Conservation (phyloP, 2,888 invertebrate species). For the Antheraea yamamai region DNA sequence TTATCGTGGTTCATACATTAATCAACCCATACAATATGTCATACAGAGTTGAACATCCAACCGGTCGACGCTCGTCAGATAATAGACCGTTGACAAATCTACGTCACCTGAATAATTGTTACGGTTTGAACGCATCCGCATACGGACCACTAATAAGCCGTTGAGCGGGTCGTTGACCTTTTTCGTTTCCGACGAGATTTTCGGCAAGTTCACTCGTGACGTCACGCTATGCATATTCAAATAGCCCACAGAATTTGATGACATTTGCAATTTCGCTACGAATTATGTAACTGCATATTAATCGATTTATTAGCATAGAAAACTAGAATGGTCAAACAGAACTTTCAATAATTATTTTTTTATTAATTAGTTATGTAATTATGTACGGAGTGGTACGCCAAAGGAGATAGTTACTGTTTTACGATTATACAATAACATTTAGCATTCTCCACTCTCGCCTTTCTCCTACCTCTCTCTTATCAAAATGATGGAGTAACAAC, state of each 20-base stretch:
- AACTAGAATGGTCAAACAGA: neutral
- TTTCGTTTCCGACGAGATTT: slow-evolving; percentile 12
- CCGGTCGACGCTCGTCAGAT: slow-evolving; percentile 9
- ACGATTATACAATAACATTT: slow-evolving; percentile 1
- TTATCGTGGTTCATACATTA: neutral
- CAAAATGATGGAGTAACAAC: too few relatives aligned
- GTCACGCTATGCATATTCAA: slow-evolving; percentile 6
- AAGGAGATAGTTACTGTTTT: neutral
- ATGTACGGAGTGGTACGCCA: neutral
- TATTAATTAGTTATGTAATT: slow-evolving; percentile 8
- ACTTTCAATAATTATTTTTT: slow-evolving; percentile 1
- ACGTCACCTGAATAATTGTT: slow-evolving; percentile 41
- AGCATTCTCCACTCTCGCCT: neutral
- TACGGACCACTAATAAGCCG: slow-evolving; percentile 12
- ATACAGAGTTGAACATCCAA: neutral
- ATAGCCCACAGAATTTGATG: neutral
- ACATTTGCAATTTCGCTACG: slow-evolving; percentile 10
- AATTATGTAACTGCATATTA: neutral
- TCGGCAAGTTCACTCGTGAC: slow-evolving; percentile 24
- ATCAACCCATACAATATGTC: slow-evolving; percentile 10
- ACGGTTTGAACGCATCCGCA: slow-evolving; percentile 25
- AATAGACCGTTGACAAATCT: slow-evolving; percentile 42
- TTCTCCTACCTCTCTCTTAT: neutral
- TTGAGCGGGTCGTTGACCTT: slow-evolving; percentile 19
- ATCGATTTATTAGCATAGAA: neutral